Conservation (phyloP, 2,113 vertebrate species). For the Petrocephalus zakoni region DNA sequence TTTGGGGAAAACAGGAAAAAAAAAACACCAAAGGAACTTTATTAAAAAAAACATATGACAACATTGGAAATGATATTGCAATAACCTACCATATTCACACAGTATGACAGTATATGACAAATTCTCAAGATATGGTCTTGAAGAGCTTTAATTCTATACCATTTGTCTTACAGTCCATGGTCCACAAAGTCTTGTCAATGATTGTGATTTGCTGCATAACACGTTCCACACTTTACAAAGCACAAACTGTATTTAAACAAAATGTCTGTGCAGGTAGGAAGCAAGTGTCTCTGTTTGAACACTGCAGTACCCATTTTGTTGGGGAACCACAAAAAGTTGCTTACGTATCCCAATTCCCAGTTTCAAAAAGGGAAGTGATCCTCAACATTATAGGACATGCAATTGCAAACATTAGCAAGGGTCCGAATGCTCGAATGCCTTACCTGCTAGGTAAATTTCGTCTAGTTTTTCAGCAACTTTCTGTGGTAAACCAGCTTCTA, state of each 20-base stretch:
- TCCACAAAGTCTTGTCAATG: not conserved
- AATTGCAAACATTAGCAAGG: constrained; percentile 62
- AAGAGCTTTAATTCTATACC: not conserved
- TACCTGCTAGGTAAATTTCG: constrained; percentile 99
- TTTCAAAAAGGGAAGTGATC: constrained; percentile 56
- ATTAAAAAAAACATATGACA: not conserved
- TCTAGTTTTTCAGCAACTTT: constrained; percentile 99
- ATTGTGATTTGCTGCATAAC: not conserved
- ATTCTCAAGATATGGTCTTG: not conserved
- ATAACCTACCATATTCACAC: not conserved
- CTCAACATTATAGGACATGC: constrained; percentile 64
- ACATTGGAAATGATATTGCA: not conserved
- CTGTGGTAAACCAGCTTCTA: constrained; percentile 99
- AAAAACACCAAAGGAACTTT: not conserved
- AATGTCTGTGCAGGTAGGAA: not conserved
- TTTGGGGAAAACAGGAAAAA: not conserved
- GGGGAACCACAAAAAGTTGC: constrained; percentile 99
- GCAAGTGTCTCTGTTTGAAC: constrained; percentile 43
- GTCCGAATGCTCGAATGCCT: constrained; percentile 61
- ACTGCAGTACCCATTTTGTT: constrained; percentile 90
- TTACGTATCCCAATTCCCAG: constrained; percentile 79
- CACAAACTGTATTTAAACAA: not conserved
- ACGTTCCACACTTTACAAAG: not conserved
- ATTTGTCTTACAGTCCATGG: not conserved
- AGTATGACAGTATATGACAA: not conserved